Evolutionary conservation across 2,797 vertebrate genomes (phyloP).

Genomic region (Peromyscus attwateri): DNA sequence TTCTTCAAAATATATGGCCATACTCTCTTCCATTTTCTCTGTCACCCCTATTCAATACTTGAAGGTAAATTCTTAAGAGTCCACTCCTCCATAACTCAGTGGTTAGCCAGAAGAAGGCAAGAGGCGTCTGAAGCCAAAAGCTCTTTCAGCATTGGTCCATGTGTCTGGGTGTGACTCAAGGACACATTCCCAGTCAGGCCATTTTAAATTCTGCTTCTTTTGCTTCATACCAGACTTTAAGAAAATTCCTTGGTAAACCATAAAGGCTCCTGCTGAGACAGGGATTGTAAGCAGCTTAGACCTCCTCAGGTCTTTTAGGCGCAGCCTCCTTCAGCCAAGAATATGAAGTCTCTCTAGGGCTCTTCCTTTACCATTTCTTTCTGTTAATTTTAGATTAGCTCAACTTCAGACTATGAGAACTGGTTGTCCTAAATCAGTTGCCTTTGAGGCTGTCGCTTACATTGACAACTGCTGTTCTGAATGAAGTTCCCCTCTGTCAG

Average conservation of each 20-base stretch:
- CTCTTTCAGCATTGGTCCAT: neutral
- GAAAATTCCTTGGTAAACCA: neutral
- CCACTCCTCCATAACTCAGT: neutral
- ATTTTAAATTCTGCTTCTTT: neutral
- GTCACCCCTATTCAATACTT: neutral
- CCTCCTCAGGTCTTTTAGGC: neutral
- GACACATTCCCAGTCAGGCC: neutral
- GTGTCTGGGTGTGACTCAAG: neutral
- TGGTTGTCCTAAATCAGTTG: neutral
- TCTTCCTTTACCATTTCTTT: neutral
- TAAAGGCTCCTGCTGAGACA: neutral
- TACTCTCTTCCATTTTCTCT: neutral
- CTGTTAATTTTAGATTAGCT: neutral
- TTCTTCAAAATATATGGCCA: neutral
- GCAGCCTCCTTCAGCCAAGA: neutral
- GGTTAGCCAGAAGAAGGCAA: neutral
- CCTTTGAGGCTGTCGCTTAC: neutral
- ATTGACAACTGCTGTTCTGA: neutral
- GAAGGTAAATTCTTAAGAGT: neutral
- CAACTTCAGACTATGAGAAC: neutral
- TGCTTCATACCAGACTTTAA: neutral
- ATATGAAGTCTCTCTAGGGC: neutral
- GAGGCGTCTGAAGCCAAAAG: neutral
- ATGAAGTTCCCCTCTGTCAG: neutral
- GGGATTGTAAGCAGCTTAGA: neutral